Base-by-base conservation (phyloP, 2,113 vertebrate genomes). In the Myanophis thanlyinensis region DNA sequence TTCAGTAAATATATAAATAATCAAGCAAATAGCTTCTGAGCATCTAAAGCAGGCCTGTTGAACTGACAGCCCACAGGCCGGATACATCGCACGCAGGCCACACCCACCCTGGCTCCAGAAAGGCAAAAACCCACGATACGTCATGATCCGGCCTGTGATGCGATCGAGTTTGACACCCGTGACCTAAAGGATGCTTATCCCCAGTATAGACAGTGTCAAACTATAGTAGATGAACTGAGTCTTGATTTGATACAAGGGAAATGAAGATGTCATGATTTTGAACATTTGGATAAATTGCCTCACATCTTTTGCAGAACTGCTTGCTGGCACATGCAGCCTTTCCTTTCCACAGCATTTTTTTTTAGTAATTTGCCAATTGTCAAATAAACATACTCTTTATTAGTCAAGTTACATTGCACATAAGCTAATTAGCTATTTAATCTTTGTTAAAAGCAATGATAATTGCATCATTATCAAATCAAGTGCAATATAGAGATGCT, bases 381-480 rank as follows among this genome's bases (percentile, higher is more conserved):
- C 27, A 53, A 0, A 90, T 56, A 88, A 88, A 92, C 15, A 47
- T 20, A 35, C 90, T 53, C 0, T 0, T 87, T 89, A 12, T 93
- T 87, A 93, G 95, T 30, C 0, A 3, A 53, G 59, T 35, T 93
- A 95, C 51, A 56, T 89, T 5, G 93, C 11, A 93, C 88, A 92
- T 95, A 95, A 94, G 94, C 94, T 94, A 97, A 96, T 97, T 97
- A 96, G 93, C 94, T 93, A 94, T 94, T 95, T 96, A 94, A 97
- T 96, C 96, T 95, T 95, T 95, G 92, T 97, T 97, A 97, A 96
- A 96, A 96, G 95, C 93, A 94, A 95, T 91, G 91, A 94, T 97
- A 97, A 97, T 96, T 94, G 93, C n/a, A 25, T 94, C 93, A 92
- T 96, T 97, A 96, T 96, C 94, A 94, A 96, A 97, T 97, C 95